Percentiles rank a stretch among this genome's conserved stretches.
Evolutionary conservation across 92 coral and sea anemone species (phyloP).

Genomic region (Chrysogorgia sp.): DNA sequence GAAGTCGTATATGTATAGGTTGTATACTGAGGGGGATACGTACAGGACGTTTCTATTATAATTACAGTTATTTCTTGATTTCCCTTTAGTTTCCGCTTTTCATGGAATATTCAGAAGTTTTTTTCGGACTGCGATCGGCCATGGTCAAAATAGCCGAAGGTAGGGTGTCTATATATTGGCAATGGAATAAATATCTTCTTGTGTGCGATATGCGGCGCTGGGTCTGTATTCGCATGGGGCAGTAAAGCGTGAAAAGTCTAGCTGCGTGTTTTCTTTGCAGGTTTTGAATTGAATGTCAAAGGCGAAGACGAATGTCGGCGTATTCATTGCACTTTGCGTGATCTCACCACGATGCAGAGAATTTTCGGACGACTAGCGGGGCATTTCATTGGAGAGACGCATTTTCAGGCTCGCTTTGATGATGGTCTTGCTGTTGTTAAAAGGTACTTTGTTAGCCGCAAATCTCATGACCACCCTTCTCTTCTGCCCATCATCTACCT

Average conservation of each 20-base stretch:
- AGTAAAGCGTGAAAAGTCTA: neutral
- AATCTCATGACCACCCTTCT: neutral
- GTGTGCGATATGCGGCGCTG: too few species aligned
- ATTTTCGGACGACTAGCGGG: conserved; percentile 91
- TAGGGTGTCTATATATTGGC: conserved; percentile 12
- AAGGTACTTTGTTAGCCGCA: conserved; percentile 47
- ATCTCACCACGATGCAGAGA: conserved; percentile 88
- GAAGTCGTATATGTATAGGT: too few species aligned
- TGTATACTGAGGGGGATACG: neutral
- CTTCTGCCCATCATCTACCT: too few species aligned
- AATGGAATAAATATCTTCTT: neutral
- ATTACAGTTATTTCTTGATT: neutral
- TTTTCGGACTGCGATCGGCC: conserved; percentile 72
- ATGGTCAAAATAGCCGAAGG: conserved; percentile 75
- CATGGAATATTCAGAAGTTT: conserved; percentile 80
- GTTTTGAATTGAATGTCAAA: conserved; percentile 69
- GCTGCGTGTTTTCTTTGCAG: conserved; percentile 48
- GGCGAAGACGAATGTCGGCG: conserved; percentile 84
- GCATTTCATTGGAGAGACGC: conserved; percentile 94
- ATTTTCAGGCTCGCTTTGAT: conserved; percentile 86
- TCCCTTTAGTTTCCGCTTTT: conserved; percentile 87
- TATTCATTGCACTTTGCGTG: conserved; percentile 85
- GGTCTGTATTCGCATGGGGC: neutral
- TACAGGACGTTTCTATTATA: neutral
- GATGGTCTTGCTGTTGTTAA: conserved; percentile 96